Percentiles rank a stretch among this genome's conserved stretches.
phyloP scores from a whole-genome alignment of 2,797 vertebrate genomes.

The Argentina silus region DNA sequence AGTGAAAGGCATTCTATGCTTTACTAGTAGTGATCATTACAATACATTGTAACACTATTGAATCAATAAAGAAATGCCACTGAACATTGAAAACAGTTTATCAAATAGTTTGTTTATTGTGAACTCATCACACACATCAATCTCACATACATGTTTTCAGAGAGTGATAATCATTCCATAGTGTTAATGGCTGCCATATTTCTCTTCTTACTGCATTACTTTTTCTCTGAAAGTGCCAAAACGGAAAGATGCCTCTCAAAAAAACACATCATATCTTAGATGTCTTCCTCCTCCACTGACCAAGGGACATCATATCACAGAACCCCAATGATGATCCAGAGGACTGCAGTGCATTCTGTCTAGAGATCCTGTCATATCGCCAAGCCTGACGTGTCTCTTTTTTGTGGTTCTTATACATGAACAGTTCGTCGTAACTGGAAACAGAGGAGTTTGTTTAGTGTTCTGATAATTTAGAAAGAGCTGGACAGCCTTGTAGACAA shows the following conservation, averaged over 20 bases:
- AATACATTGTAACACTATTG: background rate
- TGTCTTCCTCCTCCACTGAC: conserved; percentile 15
- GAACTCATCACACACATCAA: conserved; percentile 52
- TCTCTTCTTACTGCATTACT: conserved; percentile 45
- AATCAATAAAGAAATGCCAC: background rate
- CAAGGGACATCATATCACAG: conserved; percentile 19
- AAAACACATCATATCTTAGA: conserved; percentile 21
- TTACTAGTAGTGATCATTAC: background rate
- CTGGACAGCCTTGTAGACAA: conserved; percentile 12
- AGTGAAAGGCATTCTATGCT: no score
- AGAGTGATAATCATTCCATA: conserved; percentile 55
- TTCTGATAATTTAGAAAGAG: conserved; percentile 37
- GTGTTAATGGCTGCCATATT: conserved; percentile 50
- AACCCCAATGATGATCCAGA: conserved; percentile 1
- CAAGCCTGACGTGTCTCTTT: background rate
- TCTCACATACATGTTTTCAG: conserved; percentile 49
- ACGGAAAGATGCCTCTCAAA: conserved; percentile 30
- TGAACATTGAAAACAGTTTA: conserved; percentile 25
- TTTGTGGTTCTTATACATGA: conserved; percentile 7
- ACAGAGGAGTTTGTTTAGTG: conserved; percentile 44
- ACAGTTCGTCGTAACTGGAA: conserved; percentile 4
- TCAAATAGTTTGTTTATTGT: conserved; percentile 69
- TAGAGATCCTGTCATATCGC: background rate
- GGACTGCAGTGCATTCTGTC: conserved; percentile 25
- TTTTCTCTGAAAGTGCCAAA: conserved; percentile 63